phyloP scores from a whole-genome alignment of 1,140 invertebrate species.

The Drosophila ogumai region DNA sequence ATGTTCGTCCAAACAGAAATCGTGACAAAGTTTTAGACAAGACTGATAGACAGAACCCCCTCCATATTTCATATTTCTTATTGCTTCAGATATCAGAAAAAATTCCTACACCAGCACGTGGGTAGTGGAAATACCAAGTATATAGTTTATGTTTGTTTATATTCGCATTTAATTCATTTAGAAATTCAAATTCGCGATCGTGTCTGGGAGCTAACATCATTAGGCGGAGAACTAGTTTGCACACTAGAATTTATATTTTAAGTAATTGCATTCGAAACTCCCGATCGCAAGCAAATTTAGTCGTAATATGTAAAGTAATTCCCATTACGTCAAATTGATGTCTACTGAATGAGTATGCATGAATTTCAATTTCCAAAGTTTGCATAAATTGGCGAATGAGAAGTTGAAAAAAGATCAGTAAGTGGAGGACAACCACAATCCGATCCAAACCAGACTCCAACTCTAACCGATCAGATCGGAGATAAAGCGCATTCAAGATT shows the following conservation, averaged over 20 bases:
- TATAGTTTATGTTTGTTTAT: constrained; percentile 35
- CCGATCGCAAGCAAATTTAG: constrained; percentile 49
- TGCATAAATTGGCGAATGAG: constrained; percentile 47
- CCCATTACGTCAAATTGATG: constrained; percentile 76
- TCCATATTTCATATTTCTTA: constrained; percentile 21
- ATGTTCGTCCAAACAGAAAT: constrained; percentile 3
- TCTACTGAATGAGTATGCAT: constrained; percentile 68
- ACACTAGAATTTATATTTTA: constrained; percentile 26
- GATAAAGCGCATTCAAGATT: constrained; percentile 48
- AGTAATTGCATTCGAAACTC: constrained; percentile 37
- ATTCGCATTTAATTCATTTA: constrained; percentile 34
- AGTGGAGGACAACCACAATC: constrained; percentile 80
- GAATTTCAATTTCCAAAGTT: constrained; percentile 52
- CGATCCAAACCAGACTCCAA: constrained; percentile 39
- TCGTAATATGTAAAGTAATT: constrained; percentile 56
- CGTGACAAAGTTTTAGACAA: not conserved
- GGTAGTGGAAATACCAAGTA: not conserved
- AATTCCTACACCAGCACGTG: constrained; percentile 14
- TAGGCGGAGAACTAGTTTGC: constrained; percentile 44
- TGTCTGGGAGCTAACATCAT: constrained; percentile 35
- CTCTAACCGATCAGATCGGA: constrained; percentile 23
- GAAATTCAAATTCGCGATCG: constrained; percentile 38
- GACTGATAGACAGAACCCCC: not conserved
- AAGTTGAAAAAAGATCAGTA: constrained; percentile 29
- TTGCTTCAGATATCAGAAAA: constrained; percentile 9